phyloP scores from a whole-genome alignment of 2,113 vertebrate species.

The Pithys albifrons region DNA sequence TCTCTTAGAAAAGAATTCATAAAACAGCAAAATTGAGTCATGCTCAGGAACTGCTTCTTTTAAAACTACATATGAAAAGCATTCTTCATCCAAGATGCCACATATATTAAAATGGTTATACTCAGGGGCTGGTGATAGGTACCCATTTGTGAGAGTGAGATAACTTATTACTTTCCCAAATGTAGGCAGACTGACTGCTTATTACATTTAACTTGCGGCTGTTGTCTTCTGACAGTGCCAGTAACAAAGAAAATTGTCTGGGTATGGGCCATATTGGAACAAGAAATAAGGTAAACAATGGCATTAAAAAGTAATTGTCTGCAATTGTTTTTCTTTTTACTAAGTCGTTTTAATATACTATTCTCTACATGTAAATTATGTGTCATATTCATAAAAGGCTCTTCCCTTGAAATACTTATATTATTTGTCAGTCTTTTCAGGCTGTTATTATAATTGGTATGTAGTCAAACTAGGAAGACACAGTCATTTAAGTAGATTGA shows the following conservation, averaged over 20 bases:
- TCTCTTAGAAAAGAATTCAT: not conserved
- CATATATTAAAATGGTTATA: not conserved
- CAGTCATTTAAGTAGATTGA: not conserved
- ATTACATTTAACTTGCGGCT: not conserved
- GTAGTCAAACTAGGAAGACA: not conserved
- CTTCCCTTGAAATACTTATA: not conserved
- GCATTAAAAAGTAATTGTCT: constrained; percentile 43
- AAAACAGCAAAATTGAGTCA: not conserved
- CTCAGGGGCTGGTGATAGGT: not conserved
- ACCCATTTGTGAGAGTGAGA: constrained; percentile 1
- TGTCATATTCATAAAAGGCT: not conserved
- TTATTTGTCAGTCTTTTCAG: constrained; percentile 7
- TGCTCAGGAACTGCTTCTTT: not conserved
- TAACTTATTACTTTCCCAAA: constrained; percentile 3
- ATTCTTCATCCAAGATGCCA: not conserved
- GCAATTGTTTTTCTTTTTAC: constrained; percentile 6
- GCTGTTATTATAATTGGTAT: not conserved
- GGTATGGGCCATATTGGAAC: constrained; percentile 1
- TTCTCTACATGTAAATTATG: constrained; percentile 5
- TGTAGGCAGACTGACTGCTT: constrained; percentile 25
- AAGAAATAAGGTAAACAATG: constrained; percentile 35
- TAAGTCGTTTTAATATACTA: constrained; percentile 5
- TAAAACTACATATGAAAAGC: not conserved
- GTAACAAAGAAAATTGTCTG: constrained; percentile 35
- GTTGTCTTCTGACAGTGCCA: constrained; percentile 24